phyloP scores from a whole-genome alignment of 2,797 vertebrate genomes.

The Atherinosoma microstoma region DNA sequence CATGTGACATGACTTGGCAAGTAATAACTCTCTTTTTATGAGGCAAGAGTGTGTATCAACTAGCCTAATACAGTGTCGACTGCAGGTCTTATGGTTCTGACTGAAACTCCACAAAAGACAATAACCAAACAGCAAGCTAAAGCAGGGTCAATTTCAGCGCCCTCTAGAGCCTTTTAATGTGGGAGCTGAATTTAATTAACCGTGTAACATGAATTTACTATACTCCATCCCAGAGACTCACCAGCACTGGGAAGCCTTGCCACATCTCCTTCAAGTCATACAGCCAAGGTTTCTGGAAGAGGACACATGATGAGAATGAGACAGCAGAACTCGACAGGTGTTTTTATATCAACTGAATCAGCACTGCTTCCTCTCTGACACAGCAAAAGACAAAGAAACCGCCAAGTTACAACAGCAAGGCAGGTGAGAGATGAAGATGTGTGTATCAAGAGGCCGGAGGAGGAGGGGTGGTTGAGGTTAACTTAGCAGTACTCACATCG shows the following conservation, averaged over 20 bases:
- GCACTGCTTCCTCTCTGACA: conserved; percentile 34
- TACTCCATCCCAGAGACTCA: conserved; percentile 64
- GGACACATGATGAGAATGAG: conserved; percentile 46
- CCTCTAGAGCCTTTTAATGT: conserved; percentile 1
- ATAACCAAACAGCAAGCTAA: background rate
- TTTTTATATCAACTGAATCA: conserved; percentile 64
- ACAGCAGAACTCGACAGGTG: conserved; percentile 39
- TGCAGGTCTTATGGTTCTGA: background rate
- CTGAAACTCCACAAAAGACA: background rate
- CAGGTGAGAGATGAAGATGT: conserved; percentile 35
- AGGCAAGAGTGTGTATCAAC: background rate
- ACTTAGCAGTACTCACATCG: conserved; percentile 88
- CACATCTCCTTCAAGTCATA: conserved; percentile 92
- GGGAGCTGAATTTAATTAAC: background rate
- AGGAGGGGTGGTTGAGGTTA: conserved; percentile 23
- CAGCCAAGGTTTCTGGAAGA: conserved; percentile 92
- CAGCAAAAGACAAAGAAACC: conserved; percentile 24
- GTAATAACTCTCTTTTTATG: background rate
- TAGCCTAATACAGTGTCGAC: background rate
- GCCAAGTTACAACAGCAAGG: conserved; percentile 18
- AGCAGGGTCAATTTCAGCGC: background rate
- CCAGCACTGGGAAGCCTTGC: conserved; percentile 94
- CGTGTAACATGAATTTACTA: conserved; percentile 16
- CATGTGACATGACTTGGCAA: background rate
- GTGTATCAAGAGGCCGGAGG: conserved; percentile 11